Evolutionary conservation across 2,113 vertebrate species (phyloP), one percentile per base, ranked within the genome.

Genomic region (Etia nguti): DNA sequence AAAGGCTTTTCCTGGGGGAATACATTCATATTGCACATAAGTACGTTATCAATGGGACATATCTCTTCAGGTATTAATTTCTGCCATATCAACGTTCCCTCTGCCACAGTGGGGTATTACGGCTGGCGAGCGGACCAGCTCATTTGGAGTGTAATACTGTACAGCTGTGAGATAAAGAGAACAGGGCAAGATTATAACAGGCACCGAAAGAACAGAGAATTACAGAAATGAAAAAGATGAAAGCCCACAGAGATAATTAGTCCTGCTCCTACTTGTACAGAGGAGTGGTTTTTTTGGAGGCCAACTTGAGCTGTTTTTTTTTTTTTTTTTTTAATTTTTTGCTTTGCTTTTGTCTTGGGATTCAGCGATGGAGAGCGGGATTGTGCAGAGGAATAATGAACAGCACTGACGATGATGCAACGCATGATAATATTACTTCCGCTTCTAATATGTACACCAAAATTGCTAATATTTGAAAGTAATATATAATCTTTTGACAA

Each of bases 11-110:
- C 80, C 48, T 10, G 10, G 82, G 87, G 85, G 83, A 89, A 92
- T 88, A 81, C 80, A 79, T 90, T 93, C 81, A 86, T 86, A 82
- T 86, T 79, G 68, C 57, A 88, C 73, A 7, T 82, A 84, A 92
- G 90, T 88, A 77, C 56, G 77, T 85, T 93, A 94, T 94, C 92
- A 68, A 15, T n/a, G 12, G 52, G 83, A 85, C 87, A 88, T 38
- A 93, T 94, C 94, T 93, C 91, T 88, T 75, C 91, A 94, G 92
- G 94, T 95, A 92, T 93, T 94, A 84, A 93, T 92, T 94, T 93
- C 92, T 93, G 80, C 81, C 90, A 2, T 91, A 93, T 93, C 94
- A 89, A 1, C 62, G 26, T 46, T 65, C 52, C 11, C 68, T 65
- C 73, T 11, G 73, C 81, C 83, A 34, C 88, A 26, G 86, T 79